These are phyloP conservation scores for Malurus cyaneus DNA, from an alignment of 2,113 vertebrate species.

Conservation along the genomic window DNA sequence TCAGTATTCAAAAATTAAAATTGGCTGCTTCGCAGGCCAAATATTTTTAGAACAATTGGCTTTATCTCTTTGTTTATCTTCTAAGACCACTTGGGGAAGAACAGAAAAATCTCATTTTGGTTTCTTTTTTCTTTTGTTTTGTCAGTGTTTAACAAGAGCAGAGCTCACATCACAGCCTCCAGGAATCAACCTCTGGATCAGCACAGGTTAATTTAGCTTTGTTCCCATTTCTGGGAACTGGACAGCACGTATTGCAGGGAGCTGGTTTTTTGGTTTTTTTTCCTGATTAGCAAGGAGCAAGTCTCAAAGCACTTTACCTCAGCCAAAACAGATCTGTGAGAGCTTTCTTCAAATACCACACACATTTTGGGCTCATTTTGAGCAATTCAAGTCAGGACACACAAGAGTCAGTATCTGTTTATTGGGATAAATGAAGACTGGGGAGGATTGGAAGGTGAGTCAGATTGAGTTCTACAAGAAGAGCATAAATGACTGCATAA, in stretches of 20 bases:
- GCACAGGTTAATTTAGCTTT: not conserved
- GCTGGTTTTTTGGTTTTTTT: too few relatives aligned
- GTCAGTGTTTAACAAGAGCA: not conserved
- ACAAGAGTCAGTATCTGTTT: not conserved
- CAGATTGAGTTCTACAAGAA: not conserved
- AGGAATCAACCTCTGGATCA: not conserved
- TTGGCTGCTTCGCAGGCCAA: not conserved
- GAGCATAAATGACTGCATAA: not conserved
- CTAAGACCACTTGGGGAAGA: not conserved
- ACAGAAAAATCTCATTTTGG: not conserved
- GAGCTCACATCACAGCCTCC: not conserved
- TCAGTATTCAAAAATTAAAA: not conserved
- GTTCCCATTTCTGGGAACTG: not conserved
- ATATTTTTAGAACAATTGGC: not conserved
- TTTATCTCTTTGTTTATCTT: not conserved
- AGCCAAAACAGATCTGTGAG: not conserved
- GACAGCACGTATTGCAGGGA: not conserved
- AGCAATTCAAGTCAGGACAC: not conserved
- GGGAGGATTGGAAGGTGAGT: not conserved
- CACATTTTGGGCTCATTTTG: not conserved
- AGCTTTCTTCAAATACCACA: not conserved
- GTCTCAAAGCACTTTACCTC: conserved; percentile 6
- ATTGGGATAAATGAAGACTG: not conserved
- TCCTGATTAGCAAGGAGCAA: not conserved
- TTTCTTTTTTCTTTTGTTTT: not conserved